A percentile compares a stretch with the other conserved stretches of the same genome.
Conservation (phyloP, 1,140 invertebrate species). For the Druon quercuslanigerum region DNA sequence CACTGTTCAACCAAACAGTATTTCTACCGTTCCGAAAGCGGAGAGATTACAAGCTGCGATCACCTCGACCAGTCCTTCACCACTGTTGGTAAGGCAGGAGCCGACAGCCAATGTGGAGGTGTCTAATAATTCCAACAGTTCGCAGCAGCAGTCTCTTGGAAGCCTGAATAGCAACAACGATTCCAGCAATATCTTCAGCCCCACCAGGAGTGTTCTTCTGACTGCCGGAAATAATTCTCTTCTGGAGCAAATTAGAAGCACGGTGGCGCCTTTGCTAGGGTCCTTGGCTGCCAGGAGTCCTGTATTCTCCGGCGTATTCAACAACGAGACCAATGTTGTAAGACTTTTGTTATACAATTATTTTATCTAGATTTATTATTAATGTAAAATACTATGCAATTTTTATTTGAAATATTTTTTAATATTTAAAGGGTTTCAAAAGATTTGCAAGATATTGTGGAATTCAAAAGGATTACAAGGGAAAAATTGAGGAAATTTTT, state of each 20-base stretch:
- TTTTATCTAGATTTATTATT: conserved; percentile 26
- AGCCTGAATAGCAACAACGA: conserved; percentile 61
- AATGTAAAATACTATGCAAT: not conserved
- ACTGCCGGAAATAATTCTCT: conserved; percentile 61
- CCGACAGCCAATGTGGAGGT: conserved; percentile 58
- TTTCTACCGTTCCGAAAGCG: conserved; percentile 64
- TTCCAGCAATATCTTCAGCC: conserved; percentile 69
- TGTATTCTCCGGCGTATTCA: conserved; percentile 64
- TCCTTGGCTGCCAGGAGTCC: conserved; percentile 66
- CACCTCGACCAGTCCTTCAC: not conserved
- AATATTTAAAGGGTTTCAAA: not conserved
- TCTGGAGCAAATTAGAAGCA: conserved; percentile 69
- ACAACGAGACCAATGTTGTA: conserved; percentile 64
- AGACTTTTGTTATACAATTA: conserved; percentile 36
- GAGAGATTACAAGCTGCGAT: conserved; percentile 5
- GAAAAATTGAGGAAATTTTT: no score
- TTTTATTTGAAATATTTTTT: not conserved
- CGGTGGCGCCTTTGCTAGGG: conserved; percentile 69
- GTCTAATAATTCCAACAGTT: conserved; percentile 49
- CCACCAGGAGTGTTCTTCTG: conserved; percentile 60
- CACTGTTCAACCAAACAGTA: conserved; percentile 40
- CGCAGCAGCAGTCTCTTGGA: conserved; percentile 43
- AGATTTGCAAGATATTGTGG: no score
- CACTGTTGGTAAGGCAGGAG: conserved; percentile 59
- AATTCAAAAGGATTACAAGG: no score